Conservation (phyloP, 2,797 vertebrate genomes). For the Miichthys miiuy region DNA sequence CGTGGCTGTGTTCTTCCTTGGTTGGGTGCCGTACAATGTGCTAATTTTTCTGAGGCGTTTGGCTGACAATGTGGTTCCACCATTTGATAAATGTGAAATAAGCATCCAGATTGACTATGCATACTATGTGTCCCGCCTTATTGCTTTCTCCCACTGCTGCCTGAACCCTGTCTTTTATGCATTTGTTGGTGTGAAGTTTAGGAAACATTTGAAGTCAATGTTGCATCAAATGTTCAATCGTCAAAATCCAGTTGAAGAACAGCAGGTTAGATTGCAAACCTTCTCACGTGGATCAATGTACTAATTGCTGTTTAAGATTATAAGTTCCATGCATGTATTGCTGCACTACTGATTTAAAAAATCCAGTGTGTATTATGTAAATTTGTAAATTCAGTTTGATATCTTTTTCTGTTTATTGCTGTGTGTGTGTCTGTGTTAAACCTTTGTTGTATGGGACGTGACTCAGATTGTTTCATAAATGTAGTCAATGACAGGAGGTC, state of each 20-base stretch:
- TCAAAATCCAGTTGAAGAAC: slow-evolving; percentile 29
- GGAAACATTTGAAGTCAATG: slow-evolving; percentile 85
- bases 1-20: slow-evolving; percentile 89
- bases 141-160: slow-evolving; percentile 94
- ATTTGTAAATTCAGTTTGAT: not conserved
- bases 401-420: not conserved
- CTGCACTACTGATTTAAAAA: not conserved
- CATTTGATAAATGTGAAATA: slow-evolving; percentile 71
- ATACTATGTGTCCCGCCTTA: slow-evolving; percentile 82
- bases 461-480: not conserved
- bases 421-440: not conserved
- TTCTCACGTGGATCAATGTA: slow-evolving; percentile 73
- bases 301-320: slow-evolving; percentile 34
- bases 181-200: slow-evolving; percentile 92
- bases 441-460: not conserved
- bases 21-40: slow-evolving; percentile 94
- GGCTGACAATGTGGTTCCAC: not conserved
- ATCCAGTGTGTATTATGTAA: not conserved
- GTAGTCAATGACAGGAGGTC: not conserved
- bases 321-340: not conserved
- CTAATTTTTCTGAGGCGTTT: slow-evolving; percentile 86
- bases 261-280: slow-evolving; percentile 35
- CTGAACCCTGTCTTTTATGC: slow-evolving; percentile 94
- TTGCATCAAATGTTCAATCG: slow-evolving; percentile 49
- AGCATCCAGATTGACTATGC: slow-evolving; percentile 77